Percentiles rank a stretch among this genome's conserved stretches.
These are phyloP conservation scores for Epinotia ramella DNA, from an alignment of 2,888 invertebrate genomes.

Conservation along the genomic window DNA sequence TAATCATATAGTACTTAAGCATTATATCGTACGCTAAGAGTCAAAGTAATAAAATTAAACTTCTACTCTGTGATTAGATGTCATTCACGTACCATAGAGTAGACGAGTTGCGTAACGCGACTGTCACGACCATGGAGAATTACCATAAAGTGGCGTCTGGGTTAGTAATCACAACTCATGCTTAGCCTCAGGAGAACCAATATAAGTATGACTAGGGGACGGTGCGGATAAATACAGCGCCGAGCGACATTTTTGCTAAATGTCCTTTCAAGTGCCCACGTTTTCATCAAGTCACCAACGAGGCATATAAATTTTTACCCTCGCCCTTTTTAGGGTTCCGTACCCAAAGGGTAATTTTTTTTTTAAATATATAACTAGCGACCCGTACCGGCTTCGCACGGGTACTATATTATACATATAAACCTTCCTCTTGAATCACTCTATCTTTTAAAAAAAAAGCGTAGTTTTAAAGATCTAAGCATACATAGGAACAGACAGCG, in stretches of 20 bases:
- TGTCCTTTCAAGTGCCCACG: neutral
- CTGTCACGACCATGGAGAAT: constrained; percentile 46
- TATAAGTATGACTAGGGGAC: neutral
- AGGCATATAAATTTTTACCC: neutral
- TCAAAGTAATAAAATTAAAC: constrained; percentile 20
- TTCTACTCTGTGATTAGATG: constrained; percentile 32
- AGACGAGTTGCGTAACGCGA: constrained; percentile 38
- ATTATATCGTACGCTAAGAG: constrained; percentile 8
- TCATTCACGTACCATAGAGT: constrained; percentile 33
- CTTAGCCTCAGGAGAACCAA: neutral
- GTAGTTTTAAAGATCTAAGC: too few relatives aligned
- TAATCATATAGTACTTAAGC: neutral
- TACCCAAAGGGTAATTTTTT: too few relatives aligned
- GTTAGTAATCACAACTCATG: neutral
- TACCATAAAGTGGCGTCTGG: constrained; percentile 43
- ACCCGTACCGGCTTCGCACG: too few relatives aligned
- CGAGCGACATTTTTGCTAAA: neutral
- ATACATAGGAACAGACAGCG: too few relatives aligned
- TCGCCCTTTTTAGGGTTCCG: too few relatives aligned
- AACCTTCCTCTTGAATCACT: too few relatives aligned
- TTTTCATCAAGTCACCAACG: neutral
- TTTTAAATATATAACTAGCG: too few relatives aligned
- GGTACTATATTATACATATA: too few relatives aligned
- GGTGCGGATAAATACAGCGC: neutral
- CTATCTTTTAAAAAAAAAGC: too few relatives aligned